phyloP scores from a whole-genome alignment of 2,113 vertebrate genomes.

The Sterrhoptilus dennistouni region DNA sequence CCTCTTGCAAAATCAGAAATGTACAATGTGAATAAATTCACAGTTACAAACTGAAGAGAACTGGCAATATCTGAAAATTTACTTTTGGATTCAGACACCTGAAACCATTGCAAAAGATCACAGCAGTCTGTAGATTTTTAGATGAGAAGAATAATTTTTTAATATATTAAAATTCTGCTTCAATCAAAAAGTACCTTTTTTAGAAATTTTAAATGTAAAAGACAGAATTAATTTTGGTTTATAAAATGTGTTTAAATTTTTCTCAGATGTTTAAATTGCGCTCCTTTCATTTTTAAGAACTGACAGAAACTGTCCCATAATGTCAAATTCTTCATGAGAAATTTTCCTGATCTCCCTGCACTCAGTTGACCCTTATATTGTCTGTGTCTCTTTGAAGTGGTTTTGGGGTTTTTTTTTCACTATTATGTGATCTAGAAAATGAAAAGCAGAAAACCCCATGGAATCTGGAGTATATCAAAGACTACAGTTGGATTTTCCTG shows the following conservation, averaged over 20 bases:
- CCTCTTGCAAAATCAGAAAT: neutral
- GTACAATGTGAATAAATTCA: neutral
- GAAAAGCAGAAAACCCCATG: neutral
- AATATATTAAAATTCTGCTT: neutral
- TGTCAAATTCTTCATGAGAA: neutral
- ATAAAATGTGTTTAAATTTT: neutral
- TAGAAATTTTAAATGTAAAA: neutral
- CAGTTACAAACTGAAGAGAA: neutral
- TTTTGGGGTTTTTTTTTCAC: neutral
- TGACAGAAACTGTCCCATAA: neutral
- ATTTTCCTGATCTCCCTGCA: neutral
- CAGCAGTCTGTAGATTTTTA: neutral
- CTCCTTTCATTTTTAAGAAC: neutral
- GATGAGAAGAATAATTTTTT: neutral
- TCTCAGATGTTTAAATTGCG: neutral
- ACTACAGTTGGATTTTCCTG: neutral
- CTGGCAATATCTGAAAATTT: neutral
- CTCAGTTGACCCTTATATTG: neutral
- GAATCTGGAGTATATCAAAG: neutral
- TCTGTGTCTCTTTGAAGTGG: neutral
- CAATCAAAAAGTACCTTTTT: neutral
- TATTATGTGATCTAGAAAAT: neutral
- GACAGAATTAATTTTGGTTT: neutral
- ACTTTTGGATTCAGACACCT: neutral
- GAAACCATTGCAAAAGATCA: neutral